A percentile compares a stretch with the other conserved stretches of the same genome.
Conservation (phyloP, 1,140 invertebrate species). For the Tetramorium simillimum region DNA sequence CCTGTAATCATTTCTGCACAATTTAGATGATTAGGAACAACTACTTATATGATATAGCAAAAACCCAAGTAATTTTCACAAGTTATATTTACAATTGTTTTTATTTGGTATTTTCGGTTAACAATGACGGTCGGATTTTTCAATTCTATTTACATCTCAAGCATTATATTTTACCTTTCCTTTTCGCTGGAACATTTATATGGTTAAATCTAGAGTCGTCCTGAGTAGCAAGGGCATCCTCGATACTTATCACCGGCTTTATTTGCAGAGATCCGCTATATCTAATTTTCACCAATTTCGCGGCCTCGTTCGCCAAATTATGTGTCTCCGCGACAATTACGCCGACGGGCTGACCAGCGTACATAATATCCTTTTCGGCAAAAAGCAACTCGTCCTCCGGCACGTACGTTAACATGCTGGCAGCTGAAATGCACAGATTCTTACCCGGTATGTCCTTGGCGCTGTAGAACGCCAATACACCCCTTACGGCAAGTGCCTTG, state of each 20-base stretch:
- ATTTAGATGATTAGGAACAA: not conserved
- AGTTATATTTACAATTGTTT: too few relatives aligned
- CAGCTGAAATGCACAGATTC: constrained; percentile 86
- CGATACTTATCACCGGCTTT: constrained; percentile 87
- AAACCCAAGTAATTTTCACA: too few relatives aligned
- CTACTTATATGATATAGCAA: not conserved
- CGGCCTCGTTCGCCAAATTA: constrained; percentile 87
- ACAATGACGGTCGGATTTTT: too few relatives aligned
- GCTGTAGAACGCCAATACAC: constrained; percentile 90
- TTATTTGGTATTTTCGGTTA: too few relatives aligned
- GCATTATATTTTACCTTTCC: constrained; percentile 77
- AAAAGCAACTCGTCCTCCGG: constrained; percentile 83
- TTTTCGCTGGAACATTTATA: constrained; percentile 77
- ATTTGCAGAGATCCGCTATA: constrained; percentile 84
- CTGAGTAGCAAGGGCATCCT: constrained; percentile 86
- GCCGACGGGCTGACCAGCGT: constrained; percentile 91
- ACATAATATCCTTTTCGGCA: constrained; percentile 85
- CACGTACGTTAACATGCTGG: constrained; percentile 57
- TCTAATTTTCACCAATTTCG: constrained; percentile 88
- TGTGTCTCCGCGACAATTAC: constrained; percentile 89
- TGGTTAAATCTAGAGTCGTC: constrained; percentile 79
- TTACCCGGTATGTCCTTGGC: constrained; percentile 92
- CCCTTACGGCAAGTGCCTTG: constrained; percentile 88
- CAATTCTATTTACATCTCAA: not conserved
- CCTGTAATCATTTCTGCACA: not conserved